Evolutionary conservation across 1,140 invertebrate genomes (phyloP).

Genomic region (Magallana gigas): DNA sequence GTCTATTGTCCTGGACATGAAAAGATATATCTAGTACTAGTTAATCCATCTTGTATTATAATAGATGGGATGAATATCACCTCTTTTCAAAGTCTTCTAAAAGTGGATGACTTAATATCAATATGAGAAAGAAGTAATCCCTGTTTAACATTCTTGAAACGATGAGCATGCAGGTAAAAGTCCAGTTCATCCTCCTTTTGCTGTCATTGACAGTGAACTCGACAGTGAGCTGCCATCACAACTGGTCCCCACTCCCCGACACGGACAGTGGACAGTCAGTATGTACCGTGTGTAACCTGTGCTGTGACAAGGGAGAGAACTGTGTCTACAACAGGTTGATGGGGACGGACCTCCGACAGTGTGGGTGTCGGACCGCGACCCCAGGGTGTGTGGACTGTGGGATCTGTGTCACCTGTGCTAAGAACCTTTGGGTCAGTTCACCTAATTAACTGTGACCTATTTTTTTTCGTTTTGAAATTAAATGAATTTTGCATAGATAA

Average conservation of each 20-base stretch:
- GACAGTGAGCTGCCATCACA: conserved; percentile 71
- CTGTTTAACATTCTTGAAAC: not conserved
- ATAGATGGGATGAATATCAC: too few species aligned
- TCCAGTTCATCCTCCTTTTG: not conserved
- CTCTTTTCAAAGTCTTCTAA: too few species aligned
- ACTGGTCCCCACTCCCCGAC: conserved; percentile 58
- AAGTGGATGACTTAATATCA: not conserved
- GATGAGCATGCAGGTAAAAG: not conserved
- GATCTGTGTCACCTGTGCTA: conserved; percentile 71
- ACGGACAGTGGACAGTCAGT: conserved; percentile 62
- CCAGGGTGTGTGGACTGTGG: conserved; percentile 72
- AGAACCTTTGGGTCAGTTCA: conserved; percentile 66
- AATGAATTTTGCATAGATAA: too few species aligned
- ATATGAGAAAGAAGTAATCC: not conserved
- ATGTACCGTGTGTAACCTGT: conserved; percentile 73
- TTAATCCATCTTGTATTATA: too few species aligned
- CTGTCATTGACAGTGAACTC: conserved; percentile 65
- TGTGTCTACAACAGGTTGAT: conserved; percentile 69
- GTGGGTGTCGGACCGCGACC: conserved; percentile 65
- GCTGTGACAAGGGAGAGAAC: conserved; percentile 66
- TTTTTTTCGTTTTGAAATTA: too few species aligned
- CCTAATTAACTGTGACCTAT: too few species aligned
- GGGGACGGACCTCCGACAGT: conserved; percentile 62
- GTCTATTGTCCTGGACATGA: too few species aligned
- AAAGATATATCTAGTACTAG: too few species aligned